Base-by-base conservation (phyloP, 2,888 invertebrate genomes). In the Chrysina gloriosa region DNA sequence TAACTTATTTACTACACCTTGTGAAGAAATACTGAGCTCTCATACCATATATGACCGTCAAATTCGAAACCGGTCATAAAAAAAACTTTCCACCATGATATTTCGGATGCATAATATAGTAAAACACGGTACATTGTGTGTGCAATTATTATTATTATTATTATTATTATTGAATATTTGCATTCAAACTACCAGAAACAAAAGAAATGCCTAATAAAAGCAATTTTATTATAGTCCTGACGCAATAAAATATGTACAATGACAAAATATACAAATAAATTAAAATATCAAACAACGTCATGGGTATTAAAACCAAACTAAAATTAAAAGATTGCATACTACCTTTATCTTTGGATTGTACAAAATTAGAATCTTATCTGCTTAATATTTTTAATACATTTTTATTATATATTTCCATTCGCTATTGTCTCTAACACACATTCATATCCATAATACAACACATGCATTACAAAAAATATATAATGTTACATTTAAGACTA, bases 331-430 rank as follows among this genome's bases (percentile, higher is more conserved):
- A 69, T 63, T 65, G 68, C 48, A 58, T 67, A 71, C 73, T 74
- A 74, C 76, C 75, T 77, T 71, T 78, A 80, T 82, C 82, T 82
- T 83, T 82, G 82, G 82, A 80, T 82, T 80, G 81, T 82, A 82
- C 79, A 82, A 83, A 82, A 83, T 78, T 76, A 79, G 78, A 77
- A 75, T 77, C 76, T 77, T 77, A 78, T 72, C 70, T 70, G 47
- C 72, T 74, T 74, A 73, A 71, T 74, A 74, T 72, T 71, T 72
- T 74, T 77, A 78, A 66, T 69, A 21, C 34, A 56, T 61, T 27
- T 34, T 67, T 14, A 42, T 48, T 61, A 50, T 71, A 64, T 52
- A 34, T 73, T 72, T 71, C 67, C 67, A 69, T 67, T 68, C 71
- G 70, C 68, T 74, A 74, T 73, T 74, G 71, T 74, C 74, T 73